Percentiles rank a stretch among this genome's conserved stretches.
Evolutionary conservation across 2,888 invertebrate species (phyloP).

Genomic region (Pristionchus mayeri): DNA sequence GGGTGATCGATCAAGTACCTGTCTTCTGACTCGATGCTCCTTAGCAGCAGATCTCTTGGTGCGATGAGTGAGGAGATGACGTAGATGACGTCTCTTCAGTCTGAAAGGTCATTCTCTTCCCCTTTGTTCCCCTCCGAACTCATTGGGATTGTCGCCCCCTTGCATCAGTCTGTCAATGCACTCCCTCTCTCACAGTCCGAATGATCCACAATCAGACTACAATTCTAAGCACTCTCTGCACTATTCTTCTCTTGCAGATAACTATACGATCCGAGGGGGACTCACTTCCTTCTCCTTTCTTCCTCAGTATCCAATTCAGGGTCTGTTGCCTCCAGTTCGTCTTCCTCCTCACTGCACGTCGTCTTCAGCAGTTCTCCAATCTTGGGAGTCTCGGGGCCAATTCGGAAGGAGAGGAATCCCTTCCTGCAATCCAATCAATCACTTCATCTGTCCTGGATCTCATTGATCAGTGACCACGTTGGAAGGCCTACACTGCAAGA

Average conservation of each 20-base stretch:
- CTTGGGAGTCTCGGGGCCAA: slow-evolving; percentile 75
- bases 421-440: slow-evolving; percentile 61
- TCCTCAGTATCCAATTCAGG: slow-evolving; percentile 39
- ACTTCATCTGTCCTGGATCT: too few species aligned
- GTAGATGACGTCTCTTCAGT: slow-evolving; percentile 40
- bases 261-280: background rate
- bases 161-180: slow-evolving; percentile 6
- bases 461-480: too few species aligned
- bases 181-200: background rate
- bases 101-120: background rate
- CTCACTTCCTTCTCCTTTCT: slow-evolving; percentile 27
- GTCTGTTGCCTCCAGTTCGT: background rate
- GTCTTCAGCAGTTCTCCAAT: slow-evolving; percentile 74
- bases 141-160: too few species aligned
- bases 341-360: slow-evolving; percentile 71
- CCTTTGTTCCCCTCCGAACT: background rate
- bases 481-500: too few species aligned
- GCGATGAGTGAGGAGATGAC: slow-evolving; percentile 34
- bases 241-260: background rate
- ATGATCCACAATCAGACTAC: slow-evolving; percentile 2
- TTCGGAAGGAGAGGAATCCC: slow-evolving; percentile 71
- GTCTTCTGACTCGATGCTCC: slow-evolving; percentile 25
- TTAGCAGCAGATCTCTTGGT: slow-evolving; percentile 35
- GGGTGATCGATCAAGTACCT: too few species aligned
- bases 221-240: background rate